Conservation (phyloP, 1,140 invertebrate species). For the Procambarus clarkii region DNA sequence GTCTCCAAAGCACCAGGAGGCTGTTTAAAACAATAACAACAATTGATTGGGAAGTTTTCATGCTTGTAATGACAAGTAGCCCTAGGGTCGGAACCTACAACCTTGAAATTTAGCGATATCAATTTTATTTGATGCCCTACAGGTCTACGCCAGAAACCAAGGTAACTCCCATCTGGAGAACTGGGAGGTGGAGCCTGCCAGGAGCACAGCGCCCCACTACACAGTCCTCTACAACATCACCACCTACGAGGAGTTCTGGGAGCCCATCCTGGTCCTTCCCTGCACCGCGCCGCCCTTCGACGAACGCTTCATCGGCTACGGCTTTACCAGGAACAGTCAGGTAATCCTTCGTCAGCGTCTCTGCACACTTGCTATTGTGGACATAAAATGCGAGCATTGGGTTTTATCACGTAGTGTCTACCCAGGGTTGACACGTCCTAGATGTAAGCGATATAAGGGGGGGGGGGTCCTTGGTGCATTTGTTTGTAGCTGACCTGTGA, state of each 20-base stretch:
- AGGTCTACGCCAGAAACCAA: conserved; percentile 48
- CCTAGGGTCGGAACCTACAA: too few relatives aligned
- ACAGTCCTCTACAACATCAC: conserved; percentile 42
- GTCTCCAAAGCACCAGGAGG: too few relatives aligned
- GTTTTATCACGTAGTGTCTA: too few relatives aligned
- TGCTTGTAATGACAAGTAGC: too few relatives aligned
- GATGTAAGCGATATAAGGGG: neutral
- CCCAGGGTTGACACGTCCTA: neutral
- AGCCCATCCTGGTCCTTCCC: conserved; percentile 36
- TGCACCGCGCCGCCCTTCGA: conserved; percentile 31
- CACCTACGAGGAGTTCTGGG: conserved; percentile 50
- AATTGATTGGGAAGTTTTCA: too few relatives aligned
- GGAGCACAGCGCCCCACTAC: neutral
- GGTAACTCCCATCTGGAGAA: conserved; percentile 39
- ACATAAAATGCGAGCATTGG: too few relatives aligned
- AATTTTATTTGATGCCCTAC: neutral
- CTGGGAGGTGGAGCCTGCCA: conserved; percentile 17
- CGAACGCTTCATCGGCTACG: conserved; percentile 47
- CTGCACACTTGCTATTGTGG: too few relatives aligned
- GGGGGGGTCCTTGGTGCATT: too few relatives aligned
- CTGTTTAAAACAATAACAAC: too few relatives aligned
- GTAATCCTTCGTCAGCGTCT: neutral
- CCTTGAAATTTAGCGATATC: too few relatives aligned
- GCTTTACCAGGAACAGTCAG: conserved; percentile 52
- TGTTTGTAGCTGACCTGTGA: too few relatives aligned